Conservation (phyloP, 2,797 vertebrate genomes). For the Vireo griseus region DNA sequence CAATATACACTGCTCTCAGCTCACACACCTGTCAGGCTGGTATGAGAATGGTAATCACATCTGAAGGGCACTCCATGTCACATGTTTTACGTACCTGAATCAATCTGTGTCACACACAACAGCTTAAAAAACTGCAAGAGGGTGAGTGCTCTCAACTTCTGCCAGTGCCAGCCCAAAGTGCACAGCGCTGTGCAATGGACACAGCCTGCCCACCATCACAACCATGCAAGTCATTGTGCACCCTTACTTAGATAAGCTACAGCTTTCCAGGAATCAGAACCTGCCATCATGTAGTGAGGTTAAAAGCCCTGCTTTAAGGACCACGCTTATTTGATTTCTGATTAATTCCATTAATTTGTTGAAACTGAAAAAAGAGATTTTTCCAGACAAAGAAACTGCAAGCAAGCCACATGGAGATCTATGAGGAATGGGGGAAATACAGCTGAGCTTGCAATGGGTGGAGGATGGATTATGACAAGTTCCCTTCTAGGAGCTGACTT, state of each 20-base stretch:
- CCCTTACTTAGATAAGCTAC: background rate
- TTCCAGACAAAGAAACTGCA: background rate
- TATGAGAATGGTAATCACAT: background rate
- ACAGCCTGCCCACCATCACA: background rate
- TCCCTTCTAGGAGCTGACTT: background rate
- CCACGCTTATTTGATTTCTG: background rate
- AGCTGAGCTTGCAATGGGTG: fast-evolving
- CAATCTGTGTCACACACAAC: background rate
- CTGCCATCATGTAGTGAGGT: background rate
- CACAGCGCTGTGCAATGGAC: background rate
- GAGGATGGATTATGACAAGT: background rate
- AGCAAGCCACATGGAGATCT: background rate
- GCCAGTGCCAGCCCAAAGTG: background rate
- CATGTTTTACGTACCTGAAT: background rate
- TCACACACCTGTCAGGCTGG: background rate
- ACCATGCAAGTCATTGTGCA: background rate
- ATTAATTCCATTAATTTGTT: background rate
- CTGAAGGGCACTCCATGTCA: background rate
- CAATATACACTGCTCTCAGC: fast-evolving
- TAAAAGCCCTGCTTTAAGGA: background rate
- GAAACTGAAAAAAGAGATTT: background rate
- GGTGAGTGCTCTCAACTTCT: background rate
- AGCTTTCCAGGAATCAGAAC: background rate
- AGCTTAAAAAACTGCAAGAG: background rate
- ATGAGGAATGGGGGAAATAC: background rate